Conservation (phyloP, 2,888 invertebrate genomes). For the Acanthopleura granulata region DNA sequence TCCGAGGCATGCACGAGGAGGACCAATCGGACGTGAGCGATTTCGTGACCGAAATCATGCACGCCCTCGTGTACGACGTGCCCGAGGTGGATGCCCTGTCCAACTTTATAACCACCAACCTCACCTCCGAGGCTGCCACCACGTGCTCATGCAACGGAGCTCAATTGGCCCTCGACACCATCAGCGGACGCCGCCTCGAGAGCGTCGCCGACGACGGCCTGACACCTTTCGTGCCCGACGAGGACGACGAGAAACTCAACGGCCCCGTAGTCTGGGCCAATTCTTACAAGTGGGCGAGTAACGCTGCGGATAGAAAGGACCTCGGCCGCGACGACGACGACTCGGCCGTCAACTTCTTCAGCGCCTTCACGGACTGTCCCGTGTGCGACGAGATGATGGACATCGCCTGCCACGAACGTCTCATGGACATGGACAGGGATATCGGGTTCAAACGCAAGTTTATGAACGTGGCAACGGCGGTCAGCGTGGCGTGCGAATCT, state of each 20-base stretch:
- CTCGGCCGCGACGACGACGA: not conserved
- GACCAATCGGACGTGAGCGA: not conserved
- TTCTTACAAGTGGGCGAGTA: not conserved
- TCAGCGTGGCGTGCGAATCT: not conserved
- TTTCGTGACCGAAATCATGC: not conserved
- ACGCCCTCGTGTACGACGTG: not conserved
- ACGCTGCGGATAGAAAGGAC: not conserved
- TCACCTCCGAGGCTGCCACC: not conserved
- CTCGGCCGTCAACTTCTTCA: not conserved
- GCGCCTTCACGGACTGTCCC: not conserved
- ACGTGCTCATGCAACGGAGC: not conserved
- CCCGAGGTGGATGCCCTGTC: not conserved
- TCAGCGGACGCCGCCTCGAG: not conserved
- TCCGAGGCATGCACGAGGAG: not conserved
- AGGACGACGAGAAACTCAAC: not conserved
- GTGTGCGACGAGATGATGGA: slow-evolving; percentile 7
- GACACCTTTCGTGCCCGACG: not conserved
- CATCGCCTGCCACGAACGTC: not conserved
- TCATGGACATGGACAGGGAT: not conserved
- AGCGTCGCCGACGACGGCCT: not conserved
- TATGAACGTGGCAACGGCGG: not conserved
- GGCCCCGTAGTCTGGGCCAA: not conserved
- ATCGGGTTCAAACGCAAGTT: not conserved
- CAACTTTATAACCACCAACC: not conserved
- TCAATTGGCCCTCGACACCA: not conserved